Percentiles rank a stretch among this genome's conserved stretches.
phyloP scores from a whole-genome alignment of 2,113 vertebrate genomes.

The Motacilla tschutschensis region DNA sequence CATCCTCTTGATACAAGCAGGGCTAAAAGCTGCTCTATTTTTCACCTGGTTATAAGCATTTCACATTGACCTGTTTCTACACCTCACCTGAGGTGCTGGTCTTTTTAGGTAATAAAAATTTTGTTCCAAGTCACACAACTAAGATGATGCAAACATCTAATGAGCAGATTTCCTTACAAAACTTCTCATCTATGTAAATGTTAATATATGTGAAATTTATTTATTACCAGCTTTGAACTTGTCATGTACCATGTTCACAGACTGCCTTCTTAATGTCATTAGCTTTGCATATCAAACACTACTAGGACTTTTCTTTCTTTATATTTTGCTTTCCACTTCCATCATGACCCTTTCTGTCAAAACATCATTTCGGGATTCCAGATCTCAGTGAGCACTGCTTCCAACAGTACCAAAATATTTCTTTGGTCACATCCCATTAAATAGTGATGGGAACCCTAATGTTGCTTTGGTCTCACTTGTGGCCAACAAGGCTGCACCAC shows the following conservation, averaged over 20 bases:
- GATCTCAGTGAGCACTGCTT: neutral
- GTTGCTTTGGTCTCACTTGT: neutral
- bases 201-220: neutral
- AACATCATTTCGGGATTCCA: neutral
- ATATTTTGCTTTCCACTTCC: neutral
- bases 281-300: neutral
- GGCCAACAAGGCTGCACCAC: neutral
- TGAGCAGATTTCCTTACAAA: neutral
- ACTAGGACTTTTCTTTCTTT: neutral
- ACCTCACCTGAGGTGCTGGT: neutral
- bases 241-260: neutral
- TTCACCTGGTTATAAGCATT: neutral
- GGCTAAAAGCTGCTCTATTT: neutral
- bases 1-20: fast-evolving
- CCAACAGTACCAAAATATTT: neutral
- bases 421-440: neutral
- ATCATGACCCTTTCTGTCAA: neutral
- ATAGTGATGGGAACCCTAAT: neutral
- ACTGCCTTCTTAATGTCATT: neutral
- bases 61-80: neutral
- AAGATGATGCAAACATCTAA: neutral
- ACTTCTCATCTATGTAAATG: neutral
- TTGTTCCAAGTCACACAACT: neutral
- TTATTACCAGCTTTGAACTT: neutral
- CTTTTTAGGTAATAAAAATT: neutral